Percentiles rank a stretch among this genome's conserved stretches.
Evolutionary conservation across 2,888 invertebrate genomes (phyloP).

Genomic region (Carterocephalus palaemon): DNA sequence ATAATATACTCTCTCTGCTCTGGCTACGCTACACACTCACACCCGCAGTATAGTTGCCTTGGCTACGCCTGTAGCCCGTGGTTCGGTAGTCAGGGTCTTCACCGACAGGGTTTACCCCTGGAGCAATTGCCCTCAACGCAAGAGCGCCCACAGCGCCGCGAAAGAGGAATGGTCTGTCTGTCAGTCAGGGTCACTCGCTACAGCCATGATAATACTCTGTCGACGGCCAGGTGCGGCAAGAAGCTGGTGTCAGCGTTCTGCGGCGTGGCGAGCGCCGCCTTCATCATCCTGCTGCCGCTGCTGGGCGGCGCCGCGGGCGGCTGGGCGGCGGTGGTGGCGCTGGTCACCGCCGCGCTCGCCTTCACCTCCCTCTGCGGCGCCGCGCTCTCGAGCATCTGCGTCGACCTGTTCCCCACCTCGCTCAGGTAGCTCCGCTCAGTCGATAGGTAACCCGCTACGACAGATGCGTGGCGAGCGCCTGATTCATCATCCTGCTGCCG

Average conservation of each 20-base stretch:
- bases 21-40: no score
- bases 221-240: constrained; percentile 67
- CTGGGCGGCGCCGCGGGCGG: constrained; percentile 68
- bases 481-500: constrained; percentile 74
- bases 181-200: no score
- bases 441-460: no score
- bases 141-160: no score
- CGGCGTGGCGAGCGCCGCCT: constrained; percentile 64
- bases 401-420: constrained; percentile 82
- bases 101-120: no score
- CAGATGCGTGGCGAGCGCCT: constrained; percentile 71
- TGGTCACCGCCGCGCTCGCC: constrained; percentile 77
- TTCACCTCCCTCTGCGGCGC: constrained; percentile 78
- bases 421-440: constrained; percentile 66
- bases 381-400: constrained; percentile 80
- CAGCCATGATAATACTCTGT: no score
- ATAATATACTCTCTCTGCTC: no score
- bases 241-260: constrained; percentile 57
- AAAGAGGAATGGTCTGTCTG: no score
- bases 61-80: no score
- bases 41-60: no score
- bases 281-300: constrained; percentile 77
- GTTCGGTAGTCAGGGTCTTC: no score
- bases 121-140: no score
- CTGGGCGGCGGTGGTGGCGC: constrained; percentile 74